phyloP scores from a whole-genome alignment of 1,140 invertebrate genomes.

The Cydia fagiglandana region DNA sequence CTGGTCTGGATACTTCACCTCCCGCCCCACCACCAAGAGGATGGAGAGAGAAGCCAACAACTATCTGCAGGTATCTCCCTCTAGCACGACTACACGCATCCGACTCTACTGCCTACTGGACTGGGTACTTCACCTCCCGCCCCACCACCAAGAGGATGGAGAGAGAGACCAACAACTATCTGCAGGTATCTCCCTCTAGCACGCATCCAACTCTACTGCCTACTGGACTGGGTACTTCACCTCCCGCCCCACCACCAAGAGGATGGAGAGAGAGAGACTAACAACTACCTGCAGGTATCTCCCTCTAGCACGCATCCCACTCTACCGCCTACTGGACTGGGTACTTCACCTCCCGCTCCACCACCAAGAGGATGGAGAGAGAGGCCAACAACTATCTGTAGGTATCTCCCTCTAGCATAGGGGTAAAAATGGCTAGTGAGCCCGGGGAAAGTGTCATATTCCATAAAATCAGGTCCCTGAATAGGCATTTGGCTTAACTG shows the following conservation, averaged over 20 bases:
- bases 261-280: conserved; percentile 89
- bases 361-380: conserved; percentile 89
- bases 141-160: conserved; percentile 91
- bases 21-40: conserved; percentile 90
- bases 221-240: conserved; percentile 99
- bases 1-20: conserved; percentile 98
- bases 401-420: conserved; percentile 67
- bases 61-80: conserved; percentile 84
- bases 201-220: conserved; percentile 85
- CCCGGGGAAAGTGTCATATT: no score
- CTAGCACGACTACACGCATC: conserved; percentile 81
- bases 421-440: no score
- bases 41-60: conserved; percentile 89
- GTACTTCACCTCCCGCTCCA: conserved; percentile 94
- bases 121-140: conserved; percentile 96
- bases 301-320: conserved; percentile 83
- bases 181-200: conserved; percentile 81
- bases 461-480: no score
- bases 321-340: conserved; percentile 95
- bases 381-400: conserved; percentile 90
- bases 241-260: conserved; percentile 91
- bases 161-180: conserved; percentile 87
- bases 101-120: conserved; percentile 92
- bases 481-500: no score
- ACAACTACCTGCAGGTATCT: conserved; percentile 88